phyloP scores from a whole-genome alignment of 2,113 vertebrate genomes.

The Odobenus rosmarus region DNA sequence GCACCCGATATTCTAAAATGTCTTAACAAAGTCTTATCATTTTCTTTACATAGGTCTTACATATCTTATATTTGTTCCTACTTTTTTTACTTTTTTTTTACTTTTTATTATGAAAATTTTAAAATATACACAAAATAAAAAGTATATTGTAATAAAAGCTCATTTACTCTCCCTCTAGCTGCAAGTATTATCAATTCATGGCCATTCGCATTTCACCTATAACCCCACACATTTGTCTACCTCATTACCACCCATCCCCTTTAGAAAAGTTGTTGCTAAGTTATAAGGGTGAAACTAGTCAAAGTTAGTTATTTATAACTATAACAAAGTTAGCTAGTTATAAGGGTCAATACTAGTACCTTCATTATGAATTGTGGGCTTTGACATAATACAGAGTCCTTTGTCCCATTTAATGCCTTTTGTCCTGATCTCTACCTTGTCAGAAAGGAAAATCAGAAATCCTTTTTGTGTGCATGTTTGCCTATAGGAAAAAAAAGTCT shows the following conservation, averaged over 20 bases:
- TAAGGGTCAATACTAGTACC: background rate
- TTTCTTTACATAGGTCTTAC: background rate
- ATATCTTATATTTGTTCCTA: background rate
- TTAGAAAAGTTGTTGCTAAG: background rate
- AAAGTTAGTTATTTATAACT: background rate
- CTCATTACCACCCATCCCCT: background rate
- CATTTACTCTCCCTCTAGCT: background rate
- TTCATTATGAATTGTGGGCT: background rate
- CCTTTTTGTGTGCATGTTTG: background rate
- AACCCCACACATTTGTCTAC: background rate
- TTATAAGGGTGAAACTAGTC: background rate
- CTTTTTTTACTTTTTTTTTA: background rate
- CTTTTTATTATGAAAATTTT: background rate
- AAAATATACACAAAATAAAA: background rate
- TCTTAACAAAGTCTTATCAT: background rate
- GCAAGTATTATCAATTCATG: background rate
- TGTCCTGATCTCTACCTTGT: background rate
- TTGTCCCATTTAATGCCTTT: background rate
- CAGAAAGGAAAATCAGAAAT: conserved; percentile 9
- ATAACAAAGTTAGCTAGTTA: background rate
- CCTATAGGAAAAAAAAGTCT: background rate
- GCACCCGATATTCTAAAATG: background rate
- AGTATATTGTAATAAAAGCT: background rate
- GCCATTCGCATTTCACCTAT: background rate
- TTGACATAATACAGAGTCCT: background rate